These are phyloP conservation scores for Hypothenemus hampei DNA, from an alignment of 1,140 invertebrate genomes.

Conservation along the genomic window DNA sequence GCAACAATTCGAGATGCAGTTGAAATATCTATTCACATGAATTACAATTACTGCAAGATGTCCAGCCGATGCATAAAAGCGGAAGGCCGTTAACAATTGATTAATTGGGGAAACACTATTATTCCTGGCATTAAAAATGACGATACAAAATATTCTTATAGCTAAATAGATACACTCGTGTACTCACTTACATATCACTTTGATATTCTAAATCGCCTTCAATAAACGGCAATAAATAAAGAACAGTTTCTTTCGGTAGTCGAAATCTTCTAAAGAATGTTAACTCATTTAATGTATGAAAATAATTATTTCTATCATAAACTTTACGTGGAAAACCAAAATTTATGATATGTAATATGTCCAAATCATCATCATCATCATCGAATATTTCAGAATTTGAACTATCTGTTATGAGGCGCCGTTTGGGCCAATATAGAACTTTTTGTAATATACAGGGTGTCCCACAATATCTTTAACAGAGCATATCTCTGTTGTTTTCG, in stretches of 20 bases:
- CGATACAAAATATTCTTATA: too few species aligned
- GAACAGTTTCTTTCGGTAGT: slow-evolving; percentile 5
- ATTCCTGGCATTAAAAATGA: slow-evolving; percentile 20
- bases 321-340: slow-evolving; percentile 14
- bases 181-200: slow-evolving; percentile 7
- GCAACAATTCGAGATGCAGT: slow-evolving; percentile 12
- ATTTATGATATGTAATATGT: slow-evolving; percentile 16
- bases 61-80: slow-evolving; percentile 21
- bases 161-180: too few species aligned
- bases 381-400: too few species aligned
- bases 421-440: too few species aligned
- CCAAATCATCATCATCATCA: slow-evolving; percentile 8
- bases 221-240: slow-evolving; percentile 3
- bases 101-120: slow-evolving; percentile 20
- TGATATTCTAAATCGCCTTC: slow-evolving; percentile 11
- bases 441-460: too few species aligned
- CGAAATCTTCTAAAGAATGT: slow-evolving; percentile 17
- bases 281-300: slow-evolving; percentile 10
- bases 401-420: too few species aligned
- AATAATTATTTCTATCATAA: slow-evolving; percentile 3
- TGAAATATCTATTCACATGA: slow-evolving; percentile 18
- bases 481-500: too few species aligned
- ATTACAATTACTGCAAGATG: slow-evolving; percentile 23
- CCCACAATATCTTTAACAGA: too few species aligned
- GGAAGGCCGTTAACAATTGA: slow-evolving; percentile 16